Percentiles rank a stretch among this genome's conserved stretches.
phyloP scores from a whole-genome alignment of 2,113 vertebrate genomes.

The Brachypodius melanocephalos region DNA sequence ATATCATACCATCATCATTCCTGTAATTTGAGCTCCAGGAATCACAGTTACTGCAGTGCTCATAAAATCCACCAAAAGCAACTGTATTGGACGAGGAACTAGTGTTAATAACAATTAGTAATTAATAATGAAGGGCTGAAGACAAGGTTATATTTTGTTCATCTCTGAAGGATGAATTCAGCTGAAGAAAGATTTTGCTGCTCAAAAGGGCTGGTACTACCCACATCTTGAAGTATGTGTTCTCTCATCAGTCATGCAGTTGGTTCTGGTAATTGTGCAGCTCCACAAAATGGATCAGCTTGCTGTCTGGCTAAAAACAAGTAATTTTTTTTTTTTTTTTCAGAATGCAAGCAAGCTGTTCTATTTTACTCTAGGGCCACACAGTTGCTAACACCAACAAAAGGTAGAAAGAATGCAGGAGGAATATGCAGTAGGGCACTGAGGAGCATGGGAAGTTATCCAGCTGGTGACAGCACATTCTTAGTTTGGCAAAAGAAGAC shows the following conservation, averaged over 20 bases:
- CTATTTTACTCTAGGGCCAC: not conserved
- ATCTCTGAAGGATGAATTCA: not conserved
- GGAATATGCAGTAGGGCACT: accelerated
- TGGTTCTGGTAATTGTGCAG: not conserved
- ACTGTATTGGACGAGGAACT: not conserved
- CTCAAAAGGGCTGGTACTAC: not conserved
- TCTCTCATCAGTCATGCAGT: not conserved
- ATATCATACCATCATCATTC: not conserved
- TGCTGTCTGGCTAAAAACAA: not conserved
- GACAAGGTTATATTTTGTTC: not conserved
- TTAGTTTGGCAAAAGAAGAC: not conserved
- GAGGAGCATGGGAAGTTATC: not conserved
- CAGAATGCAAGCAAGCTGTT: not conserved
- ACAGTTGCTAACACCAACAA: not conserved
- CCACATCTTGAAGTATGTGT: not conserved
- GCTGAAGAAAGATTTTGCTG: not conserved
- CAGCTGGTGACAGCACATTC: not conserved
- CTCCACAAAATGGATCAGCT: not conserved
- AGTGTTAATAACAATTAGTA: not conserved
- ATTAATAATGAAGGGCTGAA: not conserved
- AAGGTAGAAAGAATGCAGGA: not conserved
- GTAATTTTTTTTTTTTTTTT: not conserved
- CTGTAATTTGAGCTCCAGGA: not conserved
- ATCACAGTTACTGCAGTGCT: not conserved
- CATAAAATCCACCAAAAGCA: not conserved